These are phyloP conservation scores for Parnassius orleans DNA, from an alignment of 2,888 invertebrate species.

Conservation along the genomic window DNA sequence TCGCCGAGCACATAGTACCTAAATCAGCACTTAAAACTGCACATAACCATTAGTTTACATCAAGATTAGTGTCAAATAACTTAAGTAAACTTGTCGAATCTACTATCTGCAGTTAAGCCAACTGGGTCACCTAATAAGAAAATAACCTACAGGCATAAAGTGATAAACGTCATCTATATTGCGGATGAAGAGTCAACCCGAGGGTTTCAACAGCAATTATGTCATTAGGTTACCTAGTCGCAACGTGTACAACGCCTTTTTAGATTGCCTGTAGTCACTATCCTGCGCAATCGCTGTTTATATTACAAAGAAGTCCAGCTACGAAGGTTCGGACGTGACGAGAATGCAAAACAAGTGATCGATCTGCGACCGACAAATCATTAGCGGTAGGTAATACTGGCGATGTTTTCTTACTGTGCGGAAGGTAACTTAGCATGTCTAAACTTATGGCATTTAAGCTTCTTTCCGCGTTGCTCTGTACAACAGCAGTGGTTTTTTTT, in stretches of 20 bases:
- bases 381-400: constrained; percentile 28
- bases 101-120: constrained; percentile 13
- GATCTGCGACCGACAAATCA: constrained; percentile 34
- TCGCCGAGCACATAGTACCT: too few species aligned
- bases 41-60: too few species aligned
- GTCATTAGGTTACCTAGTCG: constrained; percentile 58
- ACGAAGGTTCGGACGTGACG: constrained; percentile 54
- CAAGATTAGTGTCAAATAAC: constrained; percentile 19
- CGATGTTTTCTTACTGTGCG: constrained; percentile 31
- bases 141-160: constrained; percentile 9
- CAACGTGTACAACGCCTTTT: constrained; percentile 52
- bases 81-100: constrained; percentile 17
- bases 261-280: constrained; percentile 55
- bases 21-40: too few species aligned
- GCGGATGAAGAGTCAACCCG: constrained; percentile 19
- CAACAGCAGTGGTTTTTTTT: too few species aligned
- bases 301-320: constrained; percentile 60
- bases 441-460: constrained; percentile 20
- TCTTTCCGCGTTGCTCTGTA: too few species aligned
- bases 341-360: constrained; percentile 40
- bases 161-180: constrained; percentile 7
- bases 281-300: constrained; percentile 51
- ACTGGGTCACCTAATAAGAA: constrained; percentile 18
- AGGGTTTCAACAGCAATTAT: constrained; percentile 38
- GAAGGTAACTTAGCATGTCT: constrained; percentile 37